Evolutionary conservation across 1,140 invertebrate species (phyloP), one percentile per base, ranked within the genome.

Genomic region (Dreissena rostriformis): DNA sequence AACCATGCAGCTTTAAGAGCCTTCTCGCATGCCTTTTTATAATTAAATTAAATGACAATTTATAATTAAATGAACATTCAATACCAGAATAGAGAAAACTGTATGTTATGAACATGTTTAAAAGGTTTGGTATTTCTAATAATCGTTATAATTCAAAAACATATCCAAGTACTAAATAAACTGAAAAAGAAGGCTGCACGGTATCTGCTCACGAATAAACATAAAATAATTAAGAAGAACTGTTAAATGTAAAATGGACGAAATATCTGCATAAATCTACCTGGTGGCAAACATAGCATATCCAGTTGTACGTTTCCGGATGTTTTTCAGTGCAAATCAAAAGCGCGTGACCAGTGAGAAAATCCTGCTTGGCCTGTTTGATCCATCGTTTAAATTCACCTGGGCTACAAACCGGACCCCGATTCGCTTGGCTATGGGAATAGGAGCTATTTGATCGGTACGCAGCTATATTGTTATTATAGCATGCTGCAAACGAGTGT

Each of bases 211-310:
- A 39, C 8, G 39, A 39, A 39, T 5, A 39, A 2, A 39, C 39
- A 2, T 39, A 5, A 8, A 2, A 39, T 2, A 5, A 2, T 5
- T 39, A 39, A 2, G 8, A 2, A 2, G 8, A 39, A 39, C 39
- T 39, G 39, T 39, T 39, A 39, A 5, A 39, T 39, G 39, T 8
- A 39, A 5, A 2, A 39, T 39, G 2, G 39, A 39, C 8, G 39
- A 39, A 39, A 39, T 5, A 39, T 39, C 39, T 39, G 39, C 39
- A n/a, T 6, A 28, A 12, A 57, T 10, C 15, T 39, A 89, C 88
- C 82, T 90, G 89, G 53, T 90, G 85, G 53, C 86, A 86, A 51
- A 86, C 88, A 73, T 90, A 90, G 63, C 89, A 89, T 22, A 85
- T 85, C 90, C 90, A 91, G 73, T 90, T 90, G 68, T 82, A 84